phyloP scores from a whole-genome alignment of 1,140 invertebrate species.

The Drosophila pachea region DNA sequence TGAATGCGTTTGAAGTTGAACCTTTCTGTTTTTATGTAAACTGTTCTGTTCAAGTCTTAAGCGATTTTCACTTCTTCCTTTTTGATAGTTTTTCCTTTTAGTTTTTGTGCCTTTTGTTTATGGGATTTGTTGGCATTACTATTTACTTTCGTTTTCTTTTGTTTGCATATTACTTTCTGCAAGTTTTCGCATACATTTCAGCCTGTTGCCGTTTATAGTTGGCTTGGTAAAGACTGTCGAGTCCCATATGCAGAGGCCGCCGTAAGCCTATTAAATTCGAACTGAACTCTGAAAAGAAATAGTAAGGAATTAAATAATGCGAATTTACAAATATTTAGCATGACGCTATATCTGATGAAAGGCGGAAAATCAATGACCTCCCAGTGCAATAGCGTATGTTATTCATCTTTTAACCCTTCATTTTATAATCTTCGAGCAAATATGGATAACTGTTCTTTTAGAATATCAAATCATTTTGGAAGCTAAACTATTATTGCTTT shows the following conservation, averaged over 20 bases:
- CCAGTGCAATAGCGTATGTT: no score
- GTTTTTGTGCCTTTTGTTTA: slow-evolving; percentile 55
- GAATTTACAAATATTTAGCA: slow-evolving; percentile 9
- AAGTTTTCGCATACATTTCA: slow-evolving; percentile 72
- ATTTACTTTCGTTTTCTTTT: slow-evolving; percentile 51
- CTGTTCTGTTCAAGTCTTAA: slow-evolving; percentile 54
- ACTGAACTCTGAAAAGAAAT: slow-evolving; percentile 54
- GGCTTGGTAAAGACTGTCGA: slow-evolving; percentile 42
- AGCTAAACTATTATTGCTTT: slow-evolving; percentile 53
- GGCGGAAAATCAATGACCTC: no score
- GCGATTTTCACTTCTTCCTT: slow-evolving; percentile 50
- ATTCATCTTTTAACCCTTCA: no score
- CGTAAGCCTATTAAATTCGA: slow-evolving; percentile 62
- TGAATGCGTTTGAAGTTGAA: slow-evolving; percentile 28
- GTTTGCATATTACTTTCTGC: slow-evolving; percentile 64
- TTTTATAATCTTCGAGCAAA: no score
- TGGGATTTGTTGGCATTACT: slow-evolving; percentile 47
- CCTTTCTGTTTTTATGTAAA: slow-evolving; percentile 32
- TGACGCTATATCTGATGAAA: not conserved
- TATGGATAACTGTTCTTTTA: no score
- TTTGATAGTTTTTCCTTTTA: slow-evolving; percentile 42
- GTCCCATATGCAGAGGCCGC: slow-evolving; percentile 62
- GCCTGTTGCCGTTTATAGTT: slow-evolving; percentile 71
- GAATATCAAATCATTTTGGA: slow-evolving; percentile 20
- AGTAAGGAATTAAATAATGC: slow-evolving; percentile 58